Conservation (phyloP, 30 jellyfish, hydroid and myxozoan genomes). For the Phacellophora camtschatica region DNA sequence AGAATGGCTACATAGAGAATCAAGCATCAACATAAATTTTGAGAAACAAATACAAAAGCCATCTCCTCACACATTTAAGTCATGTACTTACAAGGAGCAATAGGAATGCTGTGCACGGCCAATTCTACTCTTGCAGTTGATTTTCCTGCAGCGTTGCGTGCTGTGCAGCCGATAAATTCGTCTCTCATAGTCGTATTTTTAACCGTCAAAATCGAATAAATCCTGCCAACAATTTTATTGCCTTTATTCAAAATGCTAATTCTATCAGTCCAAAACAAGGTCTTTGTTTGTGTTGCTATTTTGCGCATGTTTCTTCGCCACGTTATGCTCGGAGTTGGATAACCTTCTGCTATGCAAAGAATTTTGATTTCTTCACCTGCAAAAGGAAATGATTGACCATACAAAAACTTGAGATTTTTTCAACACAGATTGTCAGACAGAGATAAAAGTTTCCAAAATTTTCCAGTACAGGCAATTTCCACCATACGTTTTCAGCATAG, state of each 20-base stretch:
- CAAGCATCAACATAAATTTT: too few species aligned
- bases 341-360: constrained; percentile 57
- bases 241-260: constrained; percentile 2
- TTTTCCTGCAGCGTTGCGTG: constrained; percentile 33
- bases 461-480: too few species aligned
- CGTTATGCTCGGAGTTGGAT: constrained; percentile 40
- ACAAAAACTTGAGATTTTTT: too few species aligned
- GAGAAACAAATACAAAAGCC: neutral
- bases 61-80: neutral
- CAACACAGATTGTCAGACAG: too few species aligned
- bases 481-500: too few species aligned
- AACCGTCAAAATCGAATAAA: constrained; percentile 24
- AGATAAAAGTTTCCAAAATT: too few species aligned
- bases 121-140: neutral
- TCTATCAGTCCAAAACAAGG: constrained; percentile 11
- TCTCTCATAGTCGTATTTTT: neutral
- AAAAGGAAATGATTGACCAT: too few species aligned
- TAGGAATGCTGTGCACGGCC: constrained; percentile 19
- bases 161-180: constrained; percentile 26
- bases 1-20: too few species aligned
- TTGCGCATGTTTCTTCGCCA: constrained; percentile 54
- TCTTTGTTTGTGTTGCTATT: neutral
- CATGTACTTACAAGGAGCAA: constrained; percentile 42
- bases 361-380: constrained; percentile 38
- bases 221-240: constrained; percentile 16